These are phyloP conservation scores for Dryadula phaetusa DNA, from an alignment of 2,888 invertebrate species.

Conservation along the genomic window DNA sequence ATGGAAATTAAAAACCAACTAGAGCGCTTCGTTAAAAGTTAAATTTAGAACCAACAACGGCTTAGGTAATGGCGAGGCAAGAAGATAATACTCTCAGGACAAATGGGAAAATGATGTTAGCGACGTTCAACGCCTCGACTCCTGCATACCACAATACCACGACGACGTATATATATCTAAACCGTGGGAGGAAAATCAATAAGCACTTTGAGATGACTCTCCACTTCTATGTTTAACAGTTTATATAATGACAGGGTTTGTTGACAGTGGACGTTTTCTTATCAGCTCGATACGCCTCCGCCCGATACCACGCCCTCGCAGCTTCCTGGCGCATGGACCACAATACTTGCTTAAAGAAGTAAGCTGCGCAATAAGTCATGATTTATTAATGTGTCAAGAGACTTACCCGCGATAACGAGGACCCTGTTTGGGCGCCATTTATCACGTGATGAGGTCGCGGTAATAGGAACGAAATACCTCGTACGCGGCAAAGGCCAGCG, in stretches of 20 bases:
- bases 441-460: constrained; percentile 70
- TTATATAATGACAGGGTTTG: constrained; percentile 73
- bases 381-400: constrained; percentile 25
- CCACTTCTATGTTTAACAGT: constrained; percentile 55
- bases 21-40: constrained; percentile 34
- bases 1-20: constrained; percentile 35
- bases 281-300: constrained; percentile 71
- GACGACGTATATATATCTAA: constrained; percentile 61
- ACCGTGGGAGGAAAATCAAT: constrained; percentile 72
- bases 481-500: constrained; percentile 66
- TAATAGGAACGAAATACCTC: constrained; percentile 52
- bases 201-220: constrained; percentile 64
- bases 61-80: constrained; percentile 40
- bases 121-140: constrained; percentile 31
- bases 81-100: constrained; percentile 42
- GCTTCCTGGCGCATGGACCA: constrained; percentile 67
- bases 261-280: constrained; percentile 80
- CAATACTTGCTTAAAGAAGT: constrained; percentile 9
- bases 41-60: constrained; percentile 43
- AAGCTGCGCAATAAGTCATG: constrained; percentile 17
- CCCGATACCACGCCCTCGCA: constrained; percentile 75
- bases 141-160: constrained; percentile 60
- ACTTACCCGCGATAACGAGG: constrained; percentile 78
- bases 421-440: constrained; percentile 79
- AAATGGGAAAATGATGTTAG: constrained; percentile 45